Evolutionary conservation across 2,888 invertebrate species (phyloP).

Genomic region (Athrips mouffetella): DNA sequence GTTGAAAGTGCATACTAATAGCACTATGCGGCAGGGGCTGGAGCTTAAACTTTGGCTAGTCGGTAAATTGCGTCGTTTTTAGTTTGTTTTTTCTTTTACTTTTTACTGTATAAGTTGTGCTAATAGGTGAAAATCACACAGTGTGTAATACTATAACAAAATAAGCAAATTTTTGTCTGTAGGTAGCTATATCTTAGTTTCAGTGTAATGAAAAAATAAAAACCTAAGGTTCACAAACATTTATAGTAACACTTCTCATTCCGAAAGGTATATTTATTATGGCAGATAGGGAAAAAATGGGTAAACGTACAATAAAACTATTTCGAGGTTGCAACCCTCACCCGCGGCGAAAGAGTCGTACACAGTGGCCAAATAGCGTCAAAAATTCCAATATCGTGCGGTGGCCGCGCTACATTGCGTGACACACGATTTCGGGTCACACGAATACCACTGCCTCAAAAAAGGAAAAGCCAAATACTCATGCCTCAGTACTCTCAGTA

Average conservation of each 20-base stretch:
- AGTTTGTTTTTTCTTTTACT: not conserved
- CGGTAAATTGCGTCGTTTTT: not conserved
- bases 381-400: constrained; percentile 28
- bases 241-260: no score
- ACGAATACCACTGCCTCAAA: constrained; percentile 47
- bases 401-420: constrained; percentile 48
- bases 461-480: constrained; percentile 54
- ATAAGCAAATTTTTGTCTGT: no score
- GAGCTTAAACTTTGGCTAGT: not conserved
- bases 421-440: constrained; percentile 61
- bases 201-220: no score
- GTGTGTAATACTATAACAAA: no score
- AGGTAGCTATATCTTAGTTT: no score
- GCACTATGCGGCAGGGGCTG: not conserved
- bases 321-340: constrained; percentile 42
- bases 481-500: constrained; percentile 34
- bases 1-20: constrained; percentile 12
- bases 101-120: no score
- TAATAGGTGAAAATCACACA: no score
- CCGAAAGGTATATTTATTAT: no score
- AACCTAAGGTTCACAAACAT: no score
- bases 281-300: no score
- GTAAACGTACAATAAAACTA: constrained; percentile 47
- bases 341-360: constrained; percentile 40
- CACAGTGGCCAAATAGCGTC: constrained; percentile 27